Base-by-base conservation (phyloP, 2,113 vertebrate genomes). In the Oncorhynchus gorbuscha region DNA sequence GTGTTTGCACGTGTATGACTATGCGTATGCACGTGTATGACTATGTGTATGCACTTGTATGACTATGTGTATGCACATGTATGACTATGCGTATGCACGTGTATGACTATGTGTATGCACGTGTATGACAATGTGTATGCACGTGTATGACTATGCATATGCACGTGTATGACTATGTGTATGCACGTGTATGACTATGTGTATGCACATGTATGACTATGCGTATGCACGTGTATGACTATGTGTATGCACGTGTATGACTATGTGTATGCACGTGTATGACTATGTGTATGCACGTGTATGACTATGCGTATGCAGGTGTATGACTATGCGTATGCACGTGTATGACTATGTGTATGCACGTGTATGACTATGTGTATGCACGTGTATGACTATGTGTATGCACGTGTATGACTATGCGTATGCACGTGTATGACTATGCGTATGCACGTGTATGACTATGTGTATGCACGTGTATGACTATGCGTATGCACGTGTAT, bases 1-100 rank as follows among this genome's bases (percentile, higher is more conserved):
- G 28, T 81, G 74, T 72, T 66, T 79, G 73, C 65, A 67, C 7
- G 45, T 80, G 80, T 83, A 84, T 78, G 82, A 87, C 84, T 16
- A 4, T 62, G 13, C 72, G 68, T 79, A 77, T 83, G 35, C 70
- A 24, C 72, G 28, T 61, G 13, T 76, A 28, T 28, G 28, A 28
- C 28, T 28, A 28, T 28, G 28, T 81, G 74, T 72, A 68, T 79
- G 73, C 65, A 67, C 7, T 35, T 80, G 80, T 83, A 84, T 78
- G 82, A 87, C 84, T 16, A 4, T 62, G 13, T 73, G 66, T 79
- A 77, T 83, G 35, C 70, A 24, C 72, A 22, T 61, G 13, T 76
- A 28, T 28, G 28, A 28, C 2, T 28, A 28, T 28, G 28, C 80
- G 74, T 72, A 68, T 79, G 73, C 65, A 67, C 7, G 45, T 80